These are phyloP conservation scores for Diplodus sargus DNA, from an alignment of 2,797 vertebrate genomes.

Conservation along the genomic window DNA sequence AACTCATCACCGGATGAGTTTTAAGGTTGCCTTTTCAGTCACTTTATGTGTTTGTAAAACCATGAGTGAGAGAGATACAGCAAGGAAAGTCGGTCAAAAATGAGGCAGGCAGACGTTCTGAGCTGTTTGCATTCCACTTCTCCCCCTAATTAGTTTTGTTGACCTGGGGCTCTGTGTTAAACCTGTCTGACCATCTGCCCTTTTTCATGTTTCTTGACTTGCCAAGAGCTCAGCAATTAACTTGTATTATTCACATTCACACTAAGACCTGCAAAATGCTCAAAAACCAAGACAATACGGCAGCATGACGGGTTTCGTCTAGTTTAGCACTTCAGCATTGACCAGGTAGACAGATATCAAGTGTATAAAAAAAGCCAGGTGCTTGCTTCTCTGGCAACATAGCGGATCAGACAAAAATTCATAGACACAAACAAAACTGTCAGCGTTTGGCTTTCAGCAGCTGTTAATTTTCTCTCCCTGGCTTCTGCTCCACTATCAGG, in stretches of 20 bases:
- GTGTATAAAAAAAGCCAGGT: background rate
- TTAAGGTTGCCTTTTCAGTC: background rate
- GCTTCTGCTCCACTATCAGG: conserved; percentile 6
- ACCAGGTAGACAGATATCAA: background rate
- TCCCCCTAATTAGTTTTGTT: no score
- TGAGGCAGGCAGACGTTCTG: background rate
- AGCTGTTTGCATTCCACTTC: no score
- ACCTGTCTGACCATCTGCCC: background rate
- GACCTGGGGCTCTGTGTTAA: background rate
- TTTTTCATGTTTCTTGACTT: background rate
- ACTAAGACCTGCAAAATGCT: background rate
- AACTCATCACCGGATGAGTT: no score
- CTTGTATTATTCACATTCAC: background rate
- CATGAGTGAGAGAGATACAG: background rate
- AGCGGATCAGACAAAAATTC: conserved; percentile 28
- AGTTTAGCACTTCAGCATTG: background rate
- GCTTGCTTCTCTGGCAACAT: conserved; percentile 14
- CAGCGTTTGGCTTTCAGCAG: conserved; percentile 45
- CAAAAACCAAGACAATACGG: background rate
- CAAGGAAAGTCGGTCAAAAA: background rate
- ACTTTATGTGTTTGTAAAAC: background rate
- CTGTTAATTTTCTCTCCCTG: conserved; percentile 37
- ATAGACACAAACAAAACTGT: conserved; percentile 32
- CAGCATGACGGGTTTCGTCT: background rate
- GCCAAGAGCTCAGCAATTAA: background rate